Evolutionary conservation across 1,140 invertebrate species (phyloP).

Genomic region (Drosophila pruinosa): DNA sequence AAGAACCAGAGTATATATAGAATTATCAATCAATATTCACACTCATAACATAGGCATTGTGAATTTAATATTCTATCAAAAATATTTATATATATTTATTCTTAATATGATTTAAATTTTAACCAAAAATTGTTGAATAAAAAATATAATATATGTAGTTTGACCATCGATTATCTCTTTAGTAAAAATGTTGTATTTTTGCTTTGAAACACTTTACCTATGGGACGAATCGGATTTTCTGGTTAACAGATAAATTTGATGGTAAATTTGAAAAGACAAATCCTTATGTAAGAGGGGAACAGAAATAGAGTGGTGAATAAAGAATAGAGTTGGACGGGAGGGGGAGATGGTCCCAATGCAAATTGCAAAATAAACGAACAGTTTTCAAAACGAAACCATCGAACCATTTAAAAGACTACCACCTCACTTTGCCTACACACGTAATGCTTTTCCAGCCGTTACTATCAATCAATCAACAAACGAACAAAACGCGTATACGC

Average conservation of each 20-base stretch:
- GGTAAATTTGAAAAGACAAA: slow-evolving; percentile 39
- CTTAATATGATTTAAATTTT: no score
- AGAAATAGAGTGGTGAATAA: slow-evolving; percentile 7
- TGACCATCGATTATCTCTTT: no score
- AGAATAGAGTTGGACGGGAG: slow-evolving; percentile 5
- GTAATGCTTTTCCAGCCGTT: neutral
- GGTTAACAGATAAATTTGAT: slow-evolving; percentile 50
- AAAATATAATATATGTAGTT: no score
- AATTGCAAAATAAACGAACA: slow-evolving; percentile 56
- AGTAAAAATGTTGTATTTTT: no score
- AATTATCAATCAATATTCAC: no score
- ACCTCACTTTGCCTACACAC: neutral
- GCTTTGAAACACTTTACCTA: slow-evolving; percentile 19
- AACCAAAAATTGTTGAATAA: no score
- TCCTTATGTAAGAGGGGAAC: neutral
- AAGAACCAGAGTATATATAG: no score
- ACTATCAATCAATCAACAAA: slow-evolving; percentile 76
- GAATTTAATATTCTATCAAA: no score
- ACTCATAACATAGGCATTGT: no score
- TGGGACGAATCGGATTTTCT: slow-evolving; percentile 45
- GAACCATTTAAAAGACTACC: slow-evolving; percentile 59
- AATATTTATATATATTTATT: no score
- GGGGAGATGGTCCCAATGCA: slow-evolving; percentile 24
- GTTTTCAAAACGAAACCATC: slow-evolving; percentile 48
- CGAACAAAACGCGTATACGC: slow-evolving; percentile 78